Base-by-base conservation (phyloP, 2,113 vertebrate genomes). In the Uria lomvia region DNA sequence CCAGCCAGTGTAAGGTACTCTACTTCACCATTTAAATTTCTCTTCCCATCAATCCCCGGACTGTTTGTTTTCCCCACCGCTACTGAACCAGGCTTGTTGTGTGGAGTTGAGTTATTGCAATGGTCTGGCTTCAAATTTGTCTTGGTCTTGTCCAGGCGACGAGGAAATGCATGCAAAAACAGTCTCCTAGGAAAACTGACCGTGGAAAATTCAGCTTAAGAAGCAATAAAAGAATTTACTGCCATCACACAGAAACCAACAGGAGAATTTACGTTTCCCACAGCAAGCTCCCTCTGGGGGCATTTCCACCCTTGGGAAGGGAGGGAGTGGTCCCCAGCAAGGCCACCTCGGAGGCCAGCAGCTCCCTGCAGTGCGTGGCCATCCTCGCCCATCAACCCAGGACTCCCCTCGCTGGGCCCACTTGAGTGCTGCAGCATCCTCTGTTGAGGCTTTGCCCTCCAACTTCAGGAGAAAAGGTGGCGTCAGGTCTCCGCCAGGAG, bases 181-280 rank as follows among this genome's bases (percentile, higher is more conserved):
- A 65, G 63, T 95, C 80, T 94, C 96, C 68, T 49, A 97, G 94
- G 91, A 97, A 94, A 97, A 95, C 75, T 80, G 92, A 92, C 95
- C 56, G 0, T 84, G 88, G 81, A 94, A 97, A 96, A 96, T 90
- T 88, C 91, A 90, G 87, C 89, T 94, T 94, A 94, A 94, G 86
- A 42, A 97, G 88, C 78, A 96, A 94, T 96, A 96, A 94, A 94
- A 95, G 67, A 94, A 94, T 94, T 92, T 95, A 92, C 85, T 79
- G 72, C 92, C 15, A 6, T 90, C 94, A 90, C 5, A 0, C 11
- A 3, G 81, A 91, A 96, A 92, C 58, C 32, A 40, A 90, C 47
- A 92, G 93, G 62, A 97, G 91, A 97, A 92, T 75, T 94, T 94
- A 92, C 5, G 3, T 47, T 70, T 92, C 60, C 52, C 59, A 63